Base-by-base conservation (phyloP, 1,140 invertebrate species). In the Goniozus legneri region DNA sequence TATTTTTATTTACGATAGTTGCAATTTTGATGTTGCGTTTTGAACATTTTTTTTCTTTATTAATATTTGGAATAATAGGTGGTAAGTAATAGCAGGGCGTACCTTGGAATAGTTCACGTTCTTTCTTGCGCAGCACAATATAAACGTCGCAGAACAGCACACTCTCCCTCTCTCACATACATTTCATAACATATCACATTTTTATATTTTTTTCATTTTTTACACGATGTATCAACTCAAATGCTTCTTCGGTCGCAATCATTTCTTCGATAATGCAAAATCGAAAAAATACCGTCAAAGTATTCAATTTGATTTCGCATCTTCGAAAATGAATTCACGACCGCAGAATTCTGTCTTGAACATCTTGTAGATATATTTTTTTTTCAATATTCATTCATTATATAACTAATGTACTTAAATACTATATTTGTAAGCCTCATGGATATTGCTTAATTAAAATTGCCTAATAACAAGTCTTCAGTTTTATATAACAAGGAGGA, bases 101-200 rank as follows among this genome's bases (percentile, higher is more conserved):
- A 75, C 70, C 73, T 76, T 76, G 74, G 72, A 76, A 75, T 73
- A 69, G 74, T 76, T 75, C 72, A 75, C 72, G 71, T 76, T 75
- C 72, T 75, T 75, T 76, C 71, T 76, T 76, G 68, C 71, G 71
- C 67, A 75, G 71, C 74, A 74, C 71, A 75, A 76, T 76, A 75
- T 74, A 76, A 76, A 76, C 70, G 67, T 74, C 73, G 67, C 70
- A 67, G 62, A 65, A 66, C 58, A 69, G 62, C 67, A 63, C 67
- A 65, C 64, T 68, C 62, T 69, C 63, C 36, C 60, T 50, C 44
- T 42, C 27, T 45, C 37, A 8, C 41, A 36, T 36, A 31, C 50
- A 34, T 21, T 27, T 40, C 36, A 52, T 62, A 60, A 61, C 58
- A 44, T 60, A 60, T 57, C 58, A 60, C 57, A 60, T 8, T 55